These are phyloP conservation scores for Hiodon alosoides DNA, from an alignment of 2,113 vertebrate genomes.

Conservation along the genomic window DNA sequence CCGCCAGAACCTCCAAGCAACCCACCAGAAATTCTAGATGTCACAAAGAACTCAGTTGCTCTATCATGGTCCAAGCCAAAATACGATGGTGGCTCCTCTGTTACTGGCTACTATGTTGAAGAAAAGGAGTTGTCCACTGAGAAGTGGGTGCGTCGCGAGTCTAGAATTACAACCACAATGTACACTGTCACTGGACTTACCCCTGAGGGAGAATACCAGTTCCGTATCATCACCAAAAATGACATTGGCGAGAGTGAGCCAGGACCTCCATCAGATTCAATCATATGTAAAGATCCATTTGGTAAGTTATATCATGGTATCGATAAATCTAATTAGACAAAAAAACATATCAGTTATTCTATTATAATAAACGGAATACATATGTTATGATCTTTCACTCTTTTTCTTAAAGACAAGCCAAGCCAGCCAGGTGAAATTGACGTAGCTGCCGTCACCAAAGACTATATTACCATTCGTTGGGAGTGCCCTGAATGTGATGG, in stretches of 20 bases:
- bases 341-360: neutral
- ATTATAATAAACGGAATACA: neutral
- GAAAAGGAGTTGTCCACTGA: conserved; percentile 81
- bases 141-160: conserved; percentile 84
- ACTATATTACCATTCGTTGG: conserved; percentile 84
- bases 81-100: conserved; percentile 88
- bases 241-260: conserved; percentile 83
- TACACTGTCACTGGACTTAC: conserved; percentile 85
- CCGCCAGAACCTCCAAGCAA: conserved; percentile 83
- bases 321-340: neutral
- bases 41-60: conserved; percentile 89
- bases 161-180: conserved; percentile 88
- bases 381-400: conserved; percentile 13
- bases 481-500: conserved; percentile 91
- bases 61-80: conserved; percentile 90
- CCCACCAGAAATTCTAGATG: conserved; percentile 88
- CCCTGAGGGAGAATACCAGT: conserved; percentile 87
- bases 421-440: conserved; percentile 98
- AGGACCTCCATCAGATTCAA: conserved; percentile 78
- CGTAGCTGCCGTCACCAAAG: conserved; percentile 78
- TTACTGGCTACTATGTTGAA: conserved; percentile 92
- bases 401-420: conserved; percentile 79
- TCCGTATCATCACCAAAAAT: conserved; percentile 88
- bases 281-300: conserved; percentile 95
- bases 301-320: conserved; percentile 63